Evolutionary conservation across 30 jellyfish, hydroid and myxozoan genomes (phyloP), one percentile per base, ranked within the genome.

Genomic region (Hydractinia echinata): DNA sequence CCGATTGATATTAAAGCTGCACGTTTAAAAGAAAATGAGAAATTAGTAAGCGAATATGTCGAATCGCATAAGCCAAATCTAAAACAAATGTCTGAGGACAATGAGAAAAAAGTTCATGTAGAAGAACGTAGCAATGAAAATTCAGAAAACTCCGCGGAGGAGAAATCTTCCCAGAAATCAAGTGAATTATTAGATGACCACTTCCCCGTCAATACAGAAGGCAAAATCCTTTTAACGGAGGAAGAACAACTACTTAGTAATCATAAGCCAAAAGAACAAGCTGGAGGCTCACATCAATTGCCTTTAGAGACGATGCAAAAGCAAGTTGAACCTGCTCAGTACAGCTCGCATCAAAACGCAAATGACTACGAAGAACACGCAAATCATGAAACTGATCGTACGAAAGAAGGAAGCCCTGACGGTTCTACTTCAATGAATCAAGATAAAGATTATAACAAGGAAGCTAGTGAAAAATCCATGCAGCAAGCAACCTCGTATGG

Each of bases 221-320:
- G 81, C 11, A 71, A 71, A 71, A 30, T 71, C 44, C 81, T 3
- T 71, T 50, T 39, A 7, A 60, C 67, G 8, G 81, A 71, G 18
- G 81, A 71, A 50, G 81, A 71, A 2, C 81, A 71, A 50, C 18
- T 71, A 20, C n/a, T 71, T 19, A 4, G 61, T 20, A 50, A 52
- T 60, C 7, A 30, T 20, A 71, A 71, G 3, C 81, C 81, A 9
- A 30, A 7, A 14, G 60, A 50, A 14, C 81, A 71, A 52, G 81
- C 81, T 13, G 81, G 81, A n/a, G 81, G 81, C n/a, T 48, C 81
- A 19, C 81, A 71, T 50, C 60, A 71, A 50, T 71, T 71, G n/a
- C 81, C 81, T 6, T n/a, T 71, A 30, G 81, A 71, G 51, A 20
- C 55, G 8, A 14, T 71, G 18, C 60, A 30, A 71, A 30, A 20